Evolutionary conservation across 2,113 vertebrate genomes (phyloP).

Genomic region (Muntiacus reevesi): DNA sequence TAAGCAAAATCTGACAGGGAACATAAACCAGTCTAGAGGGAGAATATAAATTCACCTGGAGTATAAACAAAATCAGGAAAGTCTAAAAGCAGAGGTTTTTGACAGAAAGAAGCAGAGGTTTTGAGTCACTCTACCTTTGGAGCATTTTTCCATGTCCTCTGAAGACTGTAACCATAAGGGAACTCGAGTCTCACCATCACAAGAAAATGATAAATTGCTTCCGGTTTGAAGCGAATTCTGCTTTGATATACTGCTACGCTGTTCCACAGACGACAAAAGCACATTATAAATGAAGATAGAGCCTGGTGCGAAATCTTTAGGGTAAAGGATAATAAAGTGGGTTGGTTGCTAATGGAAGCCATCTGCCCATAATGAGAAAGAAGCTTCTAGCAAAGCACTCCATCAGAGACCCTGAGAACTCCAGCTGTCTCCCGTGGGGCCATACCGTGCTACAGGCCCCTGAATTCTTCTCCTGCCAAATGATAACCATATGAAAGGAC

Average conservation of each 20-base stretch:
- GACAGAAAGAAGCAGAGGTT: not conserved
- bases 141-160: constrained; percentile 96
- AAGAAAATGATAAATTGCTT: constrained; percentile 83
- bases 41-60: not conserved
- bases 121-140: constrained; percentile 85
- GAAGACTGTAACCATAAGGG: constrained; percentile 94
- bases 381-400: not conserved
- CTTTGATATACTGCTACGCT: constrained; percentile 87
- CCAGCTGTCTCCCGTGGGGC: not conserved
- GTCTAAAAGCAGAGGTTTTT: not conserved
- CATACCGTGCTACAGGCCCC: not conserved
- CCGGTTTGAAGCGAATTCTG: constrained; percentile 87
- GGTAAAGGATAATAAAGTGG: not conserved
- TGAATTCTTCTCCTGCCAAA: not conserved
- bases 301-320: not conserved
- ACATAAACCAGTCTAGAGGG: not conserved
- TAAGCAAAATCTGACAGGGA: not conserved
- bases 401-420: not conserved
- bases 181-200: constrained; percentile 89
- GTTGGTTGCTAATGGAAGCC: not conserved
- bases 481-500: not conserved
- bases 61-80: not conserved
- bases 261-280: constrained; percentile 63
- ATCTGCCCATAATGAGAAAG: not conserved
- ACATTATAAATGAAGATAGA: constrained; percentile 27